Evolutionary conservation across 2,113 vertebrate species (phyloP).

Genomic region (Mus spicilegus): DNA sequence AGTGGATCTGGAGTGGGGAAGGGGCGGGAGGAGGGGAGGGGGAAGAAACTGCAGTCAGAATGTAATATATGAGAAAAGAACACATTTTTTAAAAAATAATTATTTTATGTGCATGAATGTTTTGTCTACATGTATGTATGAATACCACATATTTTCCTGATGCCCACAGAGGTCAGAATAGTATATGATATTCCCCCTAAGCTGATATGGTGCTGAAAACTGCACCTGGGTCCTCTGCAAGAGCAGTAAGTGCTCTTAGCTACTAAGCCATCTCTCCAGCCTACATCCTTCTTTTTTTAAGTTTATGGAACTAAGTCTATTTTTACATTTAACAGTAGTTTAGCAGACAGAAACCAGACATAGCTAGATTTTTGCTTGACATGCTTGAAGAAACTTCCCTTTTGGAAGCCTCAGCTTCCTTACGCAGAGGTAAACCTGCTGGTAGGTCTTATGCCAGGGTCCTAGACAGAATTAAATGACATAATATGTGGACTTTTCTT

Average conservation of each 20-base stretch:
- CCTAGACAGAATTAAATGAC: neutral
- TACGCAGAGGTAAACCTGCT: neutral
- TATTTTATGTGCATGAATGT: neutral
- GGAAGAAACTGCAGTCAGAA: neutral
- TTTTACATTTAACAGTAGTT: neutral
- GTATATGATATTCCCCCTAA: neutral
- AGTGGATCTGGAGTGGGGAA: neutral
- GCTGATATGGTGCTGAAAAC: too few species aligned
- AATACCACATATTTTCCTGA: neutral
- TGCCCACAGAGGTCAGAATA: neutral
- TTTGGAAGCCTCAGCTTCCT: neutral
- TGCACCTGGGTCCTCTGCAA: neutral
- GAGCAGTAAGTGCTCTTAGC: neutral
- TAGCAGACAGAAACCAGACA: neutral
- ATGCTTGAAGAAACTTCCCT: neutral
- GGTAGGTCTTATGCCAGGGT: neutral
- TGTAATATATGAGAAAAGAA: neutral
- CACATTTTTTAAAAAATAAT: neutral
- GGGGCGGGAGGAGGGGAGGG: neutral
- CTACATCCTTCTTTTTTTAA: neutral
- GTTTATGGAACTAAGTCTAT: neutral
- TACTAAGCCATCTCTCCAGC: neutral
- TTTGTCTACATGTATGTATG: neutral
- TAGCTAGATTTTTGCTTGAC: neutral
- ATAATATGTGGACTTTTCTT: neutral